A percentile compares a stretch with the other conserved stretches of the same genome.
Conservation (phyloP, 92 coral and sea anemone species). For the Epizoanthus stellaris region DNA sequence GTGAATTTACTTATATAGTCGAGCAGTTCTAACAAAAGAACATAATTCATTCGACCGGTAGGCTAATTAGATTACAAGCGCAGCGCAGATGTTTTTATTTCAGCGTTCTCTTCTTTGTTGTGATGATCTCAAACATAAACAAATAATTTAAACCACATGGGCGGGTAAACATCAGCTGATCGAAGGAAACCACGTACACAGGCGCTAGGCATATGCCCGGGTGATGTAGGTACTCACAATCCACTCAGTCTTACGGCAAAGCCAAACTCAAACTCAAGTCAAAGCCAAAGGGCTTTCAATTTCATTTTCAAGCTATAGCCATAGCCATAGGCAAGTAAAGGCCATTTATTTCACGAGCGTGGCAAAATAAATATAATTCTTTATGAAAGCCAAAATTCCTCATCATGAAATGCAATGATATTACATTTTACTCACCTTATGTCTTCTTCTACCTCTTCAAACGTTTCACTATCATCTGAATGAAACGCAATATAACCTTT, state of each 20-base stretch:
- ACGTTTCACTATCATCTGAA: conserved; percentile 86
- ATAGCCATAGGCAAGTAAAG: too few relatives aligned
- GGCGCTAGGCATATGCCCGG: neutral
- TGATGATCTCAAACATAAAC: conserved; percentile 14
- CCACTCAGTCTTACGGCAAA: neutral
- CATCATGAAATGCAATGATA: neutral
- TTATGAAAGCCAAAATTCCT: neutral
- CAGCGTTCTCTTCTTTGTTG: conserved; percentile 18
- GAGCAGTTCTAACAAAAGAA: conserved; percentile 13
- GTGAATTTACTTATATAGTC: neutral
- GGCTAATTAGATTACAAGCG: conserved; percentile 2
- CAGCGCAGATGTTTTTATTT: conserved; percentile 7
- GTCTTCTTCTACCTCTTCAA: conserved; percentile 84
- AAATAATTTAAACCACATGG: neutral
- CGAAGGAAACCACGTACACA: neutral
- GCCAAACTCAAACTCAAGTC: too few relatives aligned
- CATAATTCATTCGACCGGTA: neutral
- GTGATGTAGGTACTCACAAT: neutral
- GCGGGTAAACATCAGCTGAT: neutral
- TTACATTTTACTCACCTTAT: conserved; percentile 34
- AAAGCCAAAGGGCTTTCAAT: neutral
- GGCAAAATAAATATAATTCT: neutral
- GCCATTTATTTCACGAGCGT: neutral
- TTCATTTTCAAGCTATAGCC: neutral
- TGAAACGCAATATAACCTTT: conserved; percentile 94